Percentiles rank a stretch among this genome's conserved stretches.
phyloP scores from a whole-genome alignment of 2,888 invertebrate genomes.

The Scaptomyza cyrtandrae region DNA sequence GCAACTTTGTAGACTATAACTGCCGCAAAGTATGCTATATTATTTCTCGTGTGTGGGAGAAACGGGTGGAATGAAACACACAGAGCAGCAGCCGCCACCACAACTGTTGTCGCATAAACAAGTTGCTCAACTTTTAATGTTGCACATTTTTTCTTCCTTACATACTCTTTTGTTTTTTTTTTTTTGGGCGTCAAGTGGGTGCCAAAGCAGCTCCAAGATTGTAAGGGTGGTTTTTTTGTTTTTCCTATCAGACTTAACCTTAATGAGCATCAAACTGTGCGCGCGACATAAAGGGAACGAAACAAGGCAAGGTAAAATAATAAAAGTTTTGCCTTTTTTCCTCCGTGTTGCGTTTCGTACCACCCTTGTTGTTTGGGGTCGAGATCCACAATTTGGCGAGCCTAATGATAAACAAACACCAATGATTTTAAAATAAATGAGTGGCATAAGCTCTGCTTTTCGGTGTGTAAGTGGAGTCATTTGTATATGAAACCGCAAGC shows the following conservation, averaged over 20 bases:
- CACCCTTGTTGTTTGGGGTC: slow-evolving; percentile 15
- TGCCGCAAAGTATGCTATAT: slow-evolving; percentile 44
- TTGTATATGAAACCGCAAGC: slow-evolving; percentile 53
- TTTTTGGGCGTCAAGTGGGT: slow-evolving; percentile 39
- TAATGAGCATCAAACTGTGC: slow-evolving; percentile 71
- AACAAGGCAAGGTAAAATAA: slow-evolving; percentile 12
- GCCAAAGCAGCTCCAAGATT: slow-evolving; percentile 27
- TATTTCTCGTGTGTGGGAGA: slow-evolving; percentile 22
- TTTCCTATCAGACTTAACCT: slow-evolving; percentile 39
- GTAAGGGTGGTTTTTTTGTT: slow-evolving; percentile 36
- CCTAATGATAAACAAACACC: slow-evolving; percentile 65
- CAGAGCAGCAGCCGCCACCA: slow-evolving; percentile 3
- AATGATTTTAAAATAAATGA: slow-evolving; percentile 66
- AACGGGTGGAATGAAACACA: slow-evolving; percentile 40
- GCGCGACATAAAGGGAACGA: slow-evolving; percentile 41
- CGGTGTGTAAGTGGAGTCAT: slow-evolving; percentile 55
- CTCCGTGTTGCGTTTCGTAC: no score
- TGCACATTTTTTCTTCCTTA: slow-evolving; percentile 49
- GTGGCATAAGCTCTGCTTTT: slow-evolving; percentile 54
- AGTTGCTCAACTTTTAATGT: slow-evolving; percentile 69
- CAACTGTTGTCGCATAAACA: slow-evolving; percentile 67
- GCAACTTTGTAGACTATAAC: slow-evolving; percentile 28
- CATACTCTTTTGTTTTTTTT: slow-evolving; percentile 10
- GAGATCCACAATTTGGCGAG: slow-evolving; percentile 28
- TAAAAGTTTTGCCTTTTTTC: slow-evolving; percentile 35